Evolutionary conservation across 2,797 vertebrate species (phyloP), one percentile per base, ranked within the genome.

Genomic region (Muscicapa comitata): DNA sequence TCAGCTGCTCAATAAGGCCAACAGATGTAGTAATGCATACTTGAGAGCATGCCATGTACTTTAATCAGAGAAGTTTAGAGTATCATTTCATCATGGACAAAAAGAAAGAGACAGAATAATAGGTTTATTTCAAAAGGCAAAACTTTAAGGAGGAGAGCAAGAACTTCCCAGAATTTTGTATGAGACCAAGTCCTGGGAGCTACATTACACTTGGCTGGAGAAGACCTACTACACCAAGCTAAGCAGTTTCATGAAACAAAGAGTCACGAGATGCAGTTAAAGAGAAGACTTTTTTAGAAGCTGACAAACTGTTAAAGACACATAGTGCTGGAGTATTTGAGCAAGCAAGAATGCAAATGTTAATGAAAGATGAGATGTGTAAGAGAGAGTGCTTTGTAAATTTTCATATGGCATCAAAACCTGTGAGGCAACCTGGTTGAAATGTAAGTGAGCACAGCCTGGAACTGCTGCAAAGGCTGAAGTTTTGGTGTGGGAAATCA

Each of bases 1-100:
- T 96, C 95, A 96, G 93, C 91, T 95, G 93, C 93, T 93, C 93
- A 95, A 73, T 94, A 95, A 90, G 70, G 95, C 90, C 84, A 95
- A 93, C 94, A 96, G 94, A 96, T 96, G 96, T 94, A 93, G 83
- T 90, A 92, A 94, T 54, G 82, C 90, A 88, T 93, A 94, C 82
- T 95, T 90, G 66, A 78, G 73, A 94, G 43, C 62, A 86, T 70
- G 76, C 78, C 82, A 84, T 15, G n/a, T 66, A 54, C 59, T 90
- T 93, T 51, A 88, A 92, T 86, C 83, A 80, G 67, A 74, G 40
- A 66, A 88, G 35, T 73, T 96, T 51, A 68, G 73, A 65, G 63
- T 73, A 87, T 87, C 45, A 21, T 94, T 93, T 86, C 79, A 72
- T 86, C 47, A 54, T 54, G 70, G 54, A 29, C 62, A 58, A 75